These are phyloP conservation scores for Myiotriccus ornatus DNA, from an alignment of 2,797 vertebrate species.

Conservation along the genomic window DNA sequence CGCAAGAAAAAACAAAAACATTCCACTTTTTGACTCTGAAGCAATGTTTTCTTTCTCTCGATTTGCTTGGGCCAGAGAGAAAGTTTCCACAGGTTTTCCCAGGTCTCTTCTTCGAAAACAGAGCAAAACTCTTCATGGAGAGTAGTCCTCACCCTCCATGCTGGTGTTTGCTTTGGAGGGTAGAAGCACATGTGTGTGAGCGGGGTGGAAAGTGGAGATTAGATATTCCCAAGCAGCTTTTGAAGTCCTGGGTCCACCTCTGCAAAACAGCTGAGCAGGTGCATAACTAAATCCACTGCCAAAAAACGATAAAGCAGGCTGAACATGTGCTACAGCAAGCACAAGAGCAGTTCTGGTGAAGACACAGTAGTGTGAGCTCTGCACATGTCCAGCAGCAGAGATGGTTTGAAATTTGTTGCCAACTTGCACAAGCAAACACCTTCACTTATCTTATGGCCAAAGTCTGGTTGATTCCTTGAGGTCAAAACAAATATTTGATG, in stretches of 20 bases:
- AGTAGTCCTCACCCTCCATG: neutral
- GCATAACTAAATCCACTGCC: neutral
- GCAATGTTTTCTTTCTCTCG: neutral
- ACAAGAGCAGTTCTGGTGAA: neutral
- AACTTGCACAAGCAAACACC: neutral
- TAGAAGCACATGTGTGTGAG: neutral
- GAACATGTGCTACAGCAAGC: neutral
- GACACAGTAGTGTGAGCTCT: neutral
- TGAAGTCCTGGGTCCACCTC: neutral
- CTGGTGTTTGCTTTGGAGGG: constrained; percentile 26
- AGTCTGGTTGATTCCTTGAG: neutral
- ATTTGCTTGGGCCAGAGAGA: neutral
- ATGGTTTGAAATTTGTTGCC: neutral
- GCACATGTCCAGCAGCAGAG: rapidly evolving
- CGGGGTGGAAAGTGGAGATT: neutral
- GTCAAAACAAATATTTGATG: neutral
- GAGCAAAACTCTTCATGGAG: neutral
- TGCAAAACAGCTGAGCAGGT: neutral
- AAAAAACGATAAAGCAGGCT: neutral
- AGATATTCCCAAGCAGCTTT: neutral
- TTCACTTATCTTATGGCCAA: neutral
- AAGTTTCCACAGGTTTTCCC: constrained; percentile 43
- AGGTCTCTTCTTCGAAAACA: neutral
- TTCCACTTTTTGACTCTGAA: neutral
- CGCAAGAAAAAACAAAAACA: neutral